A percentile compares a stretch with the other conserved stretches of the same genome.
These are phyloP conservation scores for Chinchilla lanigera DNA, from an alignment of 2,113 vertebrate species.

Conservation along the genomic window DNA sequence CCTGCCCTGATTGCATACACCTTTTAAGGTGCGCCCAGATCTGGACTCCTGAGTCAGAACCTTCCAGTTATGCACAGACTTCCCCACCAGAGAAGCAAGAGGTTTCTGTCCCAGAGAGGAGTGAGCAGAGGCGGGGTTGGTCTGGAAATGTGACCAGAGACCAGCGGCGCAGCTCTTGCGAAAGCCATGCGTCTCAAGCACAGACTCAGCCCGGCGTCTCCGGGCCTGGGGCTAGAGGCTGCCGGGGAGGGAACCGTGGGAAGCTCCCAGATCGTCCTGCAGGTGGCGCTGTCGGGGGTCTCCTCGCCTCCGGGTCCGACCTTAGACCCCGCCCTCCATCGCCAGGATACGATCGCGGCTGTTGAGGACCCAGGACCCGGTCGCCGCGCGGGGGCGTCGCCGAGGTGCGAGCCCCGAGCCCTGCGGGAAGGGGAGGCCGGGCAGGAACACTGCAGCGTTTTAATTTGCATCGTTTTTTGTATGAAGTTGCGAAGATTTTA, in stretches of 20 bases:
- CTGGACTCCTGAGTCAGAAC: not conserved
- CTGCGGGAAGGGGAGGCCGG: not conserved
- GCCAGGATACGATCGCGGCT: too few species aligned
- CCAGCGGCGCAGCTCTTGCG: not conserved
- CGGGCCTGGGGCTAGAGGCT: too few species aligned
- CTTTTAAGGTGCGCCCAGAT: not conserved
- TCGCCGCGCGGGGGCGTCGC: too few species aligned
- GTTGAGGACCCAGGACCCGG: too few species aligned
- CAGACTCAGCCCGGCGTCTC: too few species aligned
- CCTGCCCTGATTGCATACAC: not conserved
- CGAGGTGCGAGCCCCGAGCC: too few species aligned
- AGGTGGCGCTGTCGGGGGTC: not conserved
- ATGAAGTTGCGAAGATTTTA: not conserved
- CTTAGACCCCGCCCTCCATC: too few species aligned
- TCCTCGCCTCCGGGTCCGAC: too few species aligned
- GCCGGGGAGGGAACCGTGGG: not conserved
- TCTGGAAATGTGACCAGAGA: not conserved
- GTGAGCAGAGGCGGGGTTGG: not conserved
- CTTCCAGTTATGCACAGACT: not conserved
- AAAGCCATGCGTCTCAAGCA: not conserved
- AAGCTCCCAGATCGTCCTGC: not conserved
- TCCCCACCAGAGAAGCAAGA: not conserved
- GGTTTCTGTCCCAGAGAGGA: not conserved
- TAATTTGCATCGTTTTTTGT: not conserved
- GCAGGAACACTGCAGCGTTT: not conserved